Percentiles rank a stretch among this genome's conserved stretches.
phyloP scores from a whole-genome alignment of 2,797 vertebrate genomes.

The Hirundo rustica region DNA sequence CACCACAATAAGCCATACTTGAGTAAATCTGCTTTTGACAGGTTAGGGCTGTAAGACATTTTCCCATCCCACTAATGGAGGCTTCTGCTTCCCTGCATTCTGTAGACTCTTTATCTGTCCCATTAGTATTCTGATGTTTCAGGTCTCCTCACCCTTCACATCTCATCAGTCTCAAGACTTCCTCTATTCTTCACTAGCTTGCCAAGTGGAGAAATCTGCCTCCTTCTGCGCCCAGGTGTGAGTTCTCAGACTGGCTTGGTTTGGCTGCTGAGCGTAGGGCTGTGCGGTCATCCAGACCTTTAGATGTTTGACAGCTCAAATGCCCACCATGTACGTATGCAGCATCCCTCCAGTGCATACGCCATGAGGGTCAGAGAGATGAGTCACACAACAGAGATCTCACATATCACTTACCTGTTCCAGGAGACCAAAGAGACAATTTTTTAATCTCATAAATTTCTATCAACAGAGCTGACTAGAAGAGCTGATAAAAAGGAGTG shows the following conservation, averaged over 20 bases:
- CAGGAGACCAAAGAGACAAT: not conserved
- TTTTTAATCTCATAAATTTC: not conserved
- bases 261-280: not conserved
- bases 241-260: not conserved
- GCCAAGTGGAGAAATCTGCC: not conserved
- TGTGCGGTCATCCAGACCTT: not conserved
- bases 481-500: not conserved
- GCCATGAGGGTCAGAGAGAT: not conserved
- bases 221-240: not conserved
- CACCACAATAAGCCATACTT: not conserved
- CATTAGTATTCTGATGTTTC: not conserved
- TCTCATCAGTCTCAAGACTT: not conserved
- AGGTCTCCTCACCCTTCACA: not conserved
- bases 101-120: not conserved
- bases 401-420: not conserved
- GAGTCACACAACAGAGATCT: not conserved
- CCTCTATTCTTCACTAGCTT: not conserved
- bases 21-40: not conserved
- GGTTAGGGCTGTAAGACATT: not conserved
- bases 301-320: not conserved
- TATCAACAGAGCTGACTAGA: not conserved
- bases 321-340: not conserved
- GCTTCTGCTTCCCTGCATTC: rapidly evolving
- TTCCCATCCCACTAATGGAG: rapidly evolving
- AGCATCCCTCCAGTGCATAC: not conserved